These are phyloP conservation scores for Pomatorhinus ruficollis DNA, from an alignment of 2,113 vertebrate genomes.

Conservation along the genomic window DNA sequence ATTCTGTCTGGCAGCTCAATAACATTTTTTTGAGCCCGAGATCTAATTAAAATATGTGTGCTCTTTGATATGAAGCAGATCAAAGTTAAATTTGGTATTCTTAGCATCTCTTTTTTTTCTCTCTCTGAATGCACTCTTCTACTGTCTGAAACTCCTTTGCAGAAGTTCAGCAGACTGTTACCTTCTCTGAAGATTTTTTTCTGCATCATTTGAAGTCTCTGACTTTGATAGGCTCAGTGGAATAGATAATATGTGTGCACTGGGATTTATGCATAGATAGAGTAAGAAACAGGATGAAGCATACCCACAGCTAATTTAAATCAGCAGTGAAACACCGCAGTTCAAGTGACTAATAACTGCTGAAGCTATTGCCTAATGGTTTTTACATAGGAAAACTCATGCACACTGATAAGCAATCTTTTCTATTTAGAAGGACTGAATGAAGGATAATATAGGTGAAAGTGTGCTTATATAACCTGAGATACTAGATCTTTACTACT, in stretches of 20 bases:
- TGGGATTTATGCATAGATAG: neutral
- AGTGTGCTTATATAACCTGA: neutral
- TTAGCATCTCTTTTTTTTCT: neutral
- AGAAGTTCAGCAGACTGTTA: conserved; percentile 26
- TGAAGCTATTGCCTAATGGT: neutral
- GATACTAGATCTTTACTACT: neutral
- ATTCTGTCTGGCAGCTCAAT: conserved; percentile 13
- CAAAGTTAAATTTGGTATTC: conserved; percentile 50
- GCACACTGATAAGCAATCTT: neutral
- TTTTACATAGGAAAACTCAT: neutral
- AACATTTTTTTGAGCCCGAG: neutral
- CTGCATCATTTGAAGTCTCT: neutral
- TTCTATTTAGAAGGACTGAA: neutral
- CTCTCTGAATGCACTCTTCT: neutral
- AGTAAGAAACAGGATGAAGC: neutral
- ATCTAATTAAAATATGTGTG: conserved; percentile 51
- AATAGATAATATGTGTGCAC: neutral
- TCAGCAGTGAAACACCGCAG: neutral
- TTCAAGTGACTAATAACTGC: neutral
- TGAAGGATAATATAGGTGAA: neutral
- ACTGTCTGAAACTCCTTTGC: conserved; percentile 20
- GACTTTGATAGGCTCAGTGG: conserved; percentile 30
- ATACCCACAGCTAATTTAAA: conserved; percentile 12
- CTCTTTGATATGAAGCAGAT: conserved; percentile 38
- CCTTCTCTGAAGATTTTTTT: conserved; percentile 10